These are phyloP conservation scores for Harpagoxenus sublaevis DNA, from an alignment of 2,888 invertebrate genomes.

Conservation along the genomic window DNA sequence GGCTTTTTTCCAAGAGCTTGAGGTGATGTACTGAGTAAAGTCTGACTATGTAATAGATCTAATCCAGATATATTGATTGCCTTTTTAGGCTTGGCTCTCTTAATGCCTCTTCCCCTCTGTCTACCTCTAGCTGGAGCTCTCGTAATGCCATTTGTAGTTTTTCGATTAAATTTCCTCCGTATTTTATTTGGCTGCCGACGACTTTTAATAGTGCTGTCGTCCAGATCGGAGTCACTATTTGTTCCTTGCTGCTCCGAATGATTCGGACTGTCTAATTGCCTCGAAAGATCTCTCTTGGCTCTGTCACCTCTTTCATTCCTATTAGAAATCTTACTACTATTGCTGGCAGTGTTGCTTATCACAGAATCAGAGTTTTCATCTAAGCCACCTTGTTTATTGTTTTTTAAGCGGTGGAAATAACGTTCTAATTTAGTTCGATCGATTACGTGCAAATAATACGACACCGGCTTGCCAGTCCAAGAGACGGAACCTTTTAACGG, in stretches of 20 bases:
- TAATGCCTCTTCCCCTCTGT: conserved; percentile 86
- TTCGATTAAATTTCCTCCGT: conserved; percentile 82
- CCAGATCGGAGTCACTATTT: conserved; percentile 84
- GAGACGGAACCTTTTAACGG: conserved; percentile 98
- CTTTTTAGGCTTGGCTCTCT: conserved; percentile 89
- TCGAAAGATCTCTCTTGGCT: conserved; percentile 87
- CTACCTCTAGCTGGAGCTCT: conserved; percentile 76
- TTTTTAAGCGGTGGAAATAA: conserved; percentile 98
- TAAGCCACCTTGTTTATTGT: conserved; percentile 86
- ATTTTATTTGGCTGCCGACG: conserved; percentile 83
- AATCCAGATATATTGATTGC: conserved; percentile 93
- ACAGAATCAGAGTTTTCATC: conserved; percentile 86
- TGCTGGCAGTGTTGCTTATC: conserved; percentile 86
- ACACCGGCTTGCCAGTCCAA: conserved; percentile 99
- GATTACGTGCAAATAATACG: conserved; percentile 99
- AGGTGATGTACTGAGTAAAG: conserved; percentile 94
- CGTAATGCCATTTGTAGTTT: conserved; percentile 79
- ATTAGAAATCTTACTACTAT: conserved; percentile 82
- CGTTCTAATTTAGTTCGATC: conserved; percentile 98
- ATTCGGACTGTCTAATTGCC: conserved; percentile 87
- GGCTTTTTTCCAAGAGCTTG: conserved; percentile 91
- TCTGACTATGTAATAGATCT: conserved; percentile 95
- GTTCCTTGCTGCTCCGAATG: conserved; percentile 83
- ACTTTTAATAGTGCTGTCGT: conserved; percentile 80
- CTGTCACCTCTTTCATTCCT: conserved; percentile 85